A percentile compares a stretch with the other conserved stretches of the same genome.
Conservation (phyloP, 2,888 invertebrate genomes). For the Conus canariensis region DNA sequence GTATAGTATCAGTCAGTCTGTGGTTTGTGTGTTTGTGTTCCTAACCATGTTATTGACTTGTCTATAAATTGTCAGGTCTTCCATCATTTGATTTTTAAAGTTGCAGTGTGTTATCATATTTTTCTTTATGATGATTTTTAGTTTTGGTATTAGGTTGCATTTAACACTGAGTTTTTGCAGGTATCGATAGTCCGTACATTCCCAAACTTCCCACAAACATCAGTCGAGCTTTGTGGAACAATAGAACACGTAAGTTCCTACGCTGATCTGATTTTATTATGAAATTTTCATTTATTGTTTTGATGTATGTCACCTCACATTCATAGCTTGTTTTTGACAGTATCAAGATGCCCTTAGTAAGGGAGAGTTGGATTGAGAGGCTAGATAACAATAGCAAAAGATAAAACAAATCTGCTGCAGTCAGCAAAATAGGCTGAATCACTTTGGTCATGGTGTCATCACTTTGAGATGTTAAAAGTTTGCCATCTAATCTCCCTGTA, state of each 20-base stretch:
- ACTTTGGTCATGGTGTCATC: too few species aligned
- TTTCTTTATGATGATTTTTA: neutral
- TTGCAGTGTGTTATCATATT: neutral
- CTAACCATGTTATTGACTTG: too few species aligned
- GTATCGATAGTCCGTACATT: neutral
- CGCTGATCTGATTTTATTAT: neutral
- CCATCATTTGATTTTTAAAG: too few species aligned
- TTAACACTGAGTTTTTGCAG: neutral
- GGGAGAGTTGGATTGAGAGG: too few species aligned
- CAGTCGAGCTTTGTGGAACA: constrained; percentile 22
- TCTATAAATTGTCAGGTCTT: too few species aligned
- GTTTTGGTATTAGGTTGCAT: neutral
- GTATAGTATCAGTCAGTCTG: too few species aligned
- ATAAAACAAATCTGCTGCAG: too few species aligned
- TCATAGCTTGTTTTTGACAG: neutral
- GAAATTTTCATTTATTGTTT: neutral
- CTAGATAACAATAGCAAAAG: too few species aligned
- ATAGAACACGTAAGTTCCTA: neutral
- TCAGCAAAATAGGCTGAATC: too few species aligned
- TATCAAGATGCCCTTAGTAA: neutral
- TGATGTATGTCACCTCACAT: neutral
- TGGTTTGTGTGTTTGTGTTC: too few species aligned
- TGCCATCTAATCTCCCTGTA: too few species aligned
- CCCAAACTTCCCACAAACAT: neutral
- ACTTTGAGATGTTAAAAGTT: too few species aligned